phyloP scores from a whole-genome alignment of 2,113 vertebrate genomes.

The Fukomys damarensis region DNA sequence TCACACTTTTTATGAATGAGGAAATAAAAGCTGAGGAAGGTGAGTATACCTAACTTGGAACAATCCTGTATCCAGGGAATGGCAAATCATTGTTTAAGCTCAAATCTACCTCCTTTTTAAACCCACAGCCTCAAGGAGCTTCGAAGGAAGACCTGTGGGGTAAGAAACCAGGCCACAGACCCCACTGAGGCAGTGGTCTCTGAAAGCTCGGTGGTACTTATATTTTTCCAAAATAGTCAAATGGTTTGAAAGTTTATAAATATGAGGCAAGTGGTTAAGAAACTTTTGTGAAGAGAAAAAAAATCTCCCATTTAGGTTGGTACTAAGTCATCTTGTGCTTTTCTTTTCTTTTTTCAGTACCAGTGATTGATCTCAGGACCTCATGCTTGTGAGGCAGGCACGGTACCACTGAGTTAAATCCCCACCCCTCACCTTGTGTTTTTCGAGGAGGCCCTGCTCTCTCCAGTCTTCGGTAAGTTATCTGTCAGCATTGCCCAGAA shows the following conservation, averaged over 20 bases:
- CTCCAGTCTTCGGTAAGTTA: not conserved
- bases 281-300: not conserved
- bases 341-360: too few relatives aligned
- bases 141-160: not conserved
- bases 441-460: not conserved
- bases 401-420: too few relatives aligned
- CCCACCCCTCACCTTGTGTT: not conserved
- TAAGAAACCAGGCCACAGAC: fast-evolving
- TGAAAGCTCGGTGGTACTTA: not conserved
- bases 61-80: fast-evolving
- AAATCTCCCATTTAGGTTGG: not conserved
- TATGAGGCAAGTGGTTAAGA: not conserved
- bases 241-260: not conserved
- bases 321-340: not conserved
- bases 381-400: too few relatives aligned
- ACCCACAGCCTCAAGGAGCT: not conserved
- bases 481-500: not conserved
- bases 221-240: not conserved
- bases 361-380: too few relatives aligned
- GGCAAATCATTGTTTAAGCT: not conserved
- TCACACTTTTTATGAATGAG: not conserved
- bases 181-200: fast-evolving
- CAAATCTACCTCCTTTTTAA: not conserved
- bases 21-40: too few relatives aligned
- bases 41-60: not conserved